Percentiles rank a stretch among this genome's conserved stretches.
phyloP scores from a whole-genome alignment of 2,888 invertebrate genomes.

The Lepidocyrtinus sp. region DNA sequence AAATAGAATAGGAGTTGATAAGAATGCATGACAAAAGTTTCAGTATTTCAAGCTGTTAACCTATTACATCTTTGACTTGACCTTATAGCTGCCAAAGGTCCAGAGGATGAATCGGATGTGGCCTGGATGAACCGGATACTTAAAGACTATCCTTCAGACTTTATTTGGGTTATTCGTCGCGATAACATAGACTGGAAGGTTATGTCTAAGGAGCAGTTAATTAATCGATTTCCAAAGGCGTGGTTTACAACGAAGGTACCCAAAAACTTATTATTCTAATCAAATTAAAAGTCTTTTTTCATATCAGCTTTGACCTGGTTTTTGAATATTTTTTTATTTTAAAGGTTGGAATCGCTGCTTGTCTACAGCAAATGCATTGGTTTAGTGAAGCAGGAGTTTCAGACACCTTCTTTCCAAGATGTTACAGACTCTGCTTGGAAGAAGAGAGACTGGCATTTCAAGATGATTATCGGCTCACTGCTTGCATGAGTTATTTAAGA shows the following conservation, averaged over 20 bases:
- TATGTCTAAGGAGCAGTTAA: conserved; percentile 79
- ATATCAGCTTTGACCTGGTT: no score
- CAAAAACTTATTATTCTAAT: no score
- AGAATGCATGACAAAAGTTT: no score
- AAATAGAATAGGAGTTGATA: no score
- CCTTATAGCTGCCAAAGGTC: conserved; percentile 6
- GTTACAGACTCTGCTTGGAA: conserved; percentile 86
- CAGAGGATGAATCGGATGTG: conserved; percentile 67
- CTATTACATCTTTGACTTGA: no score
- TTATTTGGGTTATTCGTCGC: conserved; percentile 90
- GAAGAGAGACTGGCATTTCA: conserved; percentile 88
- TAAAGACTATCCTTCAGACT: conserved; percentile 85
- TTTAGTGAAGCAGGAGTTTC: conserved; percentile 86
- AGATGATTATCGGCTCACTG: conserved; percentile 91
- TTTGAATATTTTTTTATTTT: neutral
- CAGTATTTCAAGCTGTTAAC: no score
- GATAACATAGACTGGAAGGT: conserved; percentile 84
- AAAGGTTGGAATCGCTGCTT: conserved; percentile 81
- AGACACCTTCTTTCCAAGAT: conserved; percentile 87
- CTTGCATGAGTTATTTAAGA: conserved; percentile 87
- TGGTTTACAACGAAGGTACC: conserved; percentile 92
- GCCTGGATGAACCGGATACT: conserved; percentile 79
- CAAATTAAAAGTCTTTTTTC: no score
- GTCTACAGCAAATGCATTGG: conserved; percentile 88
- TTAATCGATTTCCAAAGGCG: conserved; percentile 87